These are phyloP conservation scores for Takifugu bimaculatus DNA, from an alignment of 2,113 vertebrate species.

Conservation along the genomic window DNA sequence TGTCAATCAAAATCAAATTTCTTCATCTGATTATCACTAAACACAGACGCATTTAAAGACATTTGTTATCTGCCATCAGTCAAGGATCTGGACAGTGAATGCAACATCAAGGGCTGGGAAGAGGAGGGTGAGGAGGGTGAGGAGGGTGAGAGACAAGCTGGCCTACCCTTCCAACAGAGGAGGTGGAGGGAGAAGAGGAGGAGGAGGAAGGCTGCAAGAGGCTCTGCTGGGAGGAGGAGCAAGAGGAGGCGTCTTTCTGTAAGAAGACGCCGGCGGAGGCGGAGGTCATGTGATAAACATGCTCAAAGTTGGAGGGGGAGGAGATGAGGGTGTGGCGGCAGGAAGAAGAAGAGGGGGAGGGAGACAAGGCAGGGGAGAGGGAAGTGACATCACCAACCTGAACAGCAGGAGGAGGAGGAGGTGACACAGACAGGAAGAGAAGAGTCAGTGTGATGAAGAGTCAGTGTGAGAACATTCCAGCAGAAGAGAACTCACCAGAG, in stretches of 20 bases:
- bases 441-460: background rate
- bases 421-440: background rate
- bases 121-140: background rate
- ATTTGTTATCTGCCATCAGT: no score
- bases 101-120: no score
- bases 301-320: conserved; percentile 85
- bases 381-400: conserved; percentile 69
- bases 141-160: conserved; percentile 38
- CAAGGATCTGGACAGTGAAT: no score
- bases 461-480: background rate
- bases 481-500: conserved; percentile 79
- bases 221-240: conserved; percentile 74
- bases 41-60: no score
- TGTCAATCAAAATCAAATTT: no score
- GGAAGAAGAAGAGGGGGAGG: conserved; percentile 76
- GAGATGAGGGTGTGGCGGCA: conserved; percentile 81
- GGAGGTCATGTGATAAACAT: conserved; percentile 82
- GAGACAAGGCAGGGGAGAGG: conserved; percentile 76
- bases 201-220: conserved; percentile 66
- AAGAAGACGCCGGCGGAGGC: conserved; percentile 81
- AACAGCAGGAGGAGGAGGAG: conserved; percentile 63
- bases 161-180: conserved; percentile 86
- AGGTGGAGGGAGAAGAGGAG: conserved; percentile 81
- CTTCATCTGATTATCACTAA: no score
- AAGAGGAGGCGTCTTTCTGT: conserved; percentile 76